Conservation (phyloP, 1,140 invertebrate species). For the Apis cerana region DNA sequence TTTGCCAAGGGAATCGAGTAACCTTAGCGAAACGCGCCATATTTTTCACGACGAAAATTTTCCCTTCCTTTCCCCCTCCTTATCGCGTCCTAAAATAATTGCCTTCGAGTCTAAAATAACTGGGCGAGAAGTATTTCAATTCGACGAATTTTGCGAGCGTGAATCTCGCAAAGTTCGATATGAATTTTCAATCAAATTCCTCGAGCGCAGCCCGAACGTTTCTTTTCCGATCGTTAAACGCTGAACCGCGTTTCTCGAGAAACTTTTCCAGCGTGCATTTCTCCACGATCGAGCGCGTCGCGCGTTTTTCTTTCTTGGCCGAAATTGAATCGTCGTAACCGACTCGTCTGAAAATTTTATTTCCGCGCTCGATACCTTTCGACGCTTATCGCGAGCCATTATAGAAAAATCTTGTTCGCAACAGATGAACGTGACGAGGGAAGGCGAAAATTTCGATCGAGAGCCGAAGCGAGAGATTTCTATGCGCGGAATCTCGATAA, state of each 20-base stretch:
- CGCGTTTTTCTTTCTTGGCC: too few species aligned
- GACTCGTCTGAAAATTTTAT: too few species aligned
- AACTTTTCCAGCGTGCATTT: too few species aligned
- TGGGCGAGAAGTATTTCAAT: background rate
- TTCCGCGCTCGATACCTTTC: too few species aligned
- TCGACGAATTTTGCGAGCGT: background rate
- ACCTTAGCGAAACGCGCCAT: background rate
- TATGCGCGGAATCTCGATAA: conserved; percentile 11
- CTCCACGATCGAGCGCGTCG: too few species aligned
- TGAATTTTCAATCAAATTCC: background rate
- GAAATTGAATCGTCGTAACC: background rate
- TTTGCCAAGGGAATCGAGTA: conserved; percentile 3
- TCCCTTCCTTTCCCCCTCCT: background rate
- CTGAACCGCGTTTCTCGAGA: too few species aligned
- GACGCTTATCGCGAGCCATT: too few species aligned
- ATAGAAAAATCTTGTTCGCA: too few species aligned
- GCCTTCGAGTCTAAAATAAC: background rate
- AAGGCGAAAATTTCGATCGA: too few species aligned
- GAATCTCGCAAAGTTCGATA: background rate
- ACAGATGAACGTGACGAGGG: too few species aligned
- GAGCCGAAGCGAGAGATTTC: background rate
- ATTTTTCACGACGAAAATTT: background rate
- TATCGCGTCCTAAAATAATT: too few species aligned
- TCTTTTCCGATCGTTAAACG: background rate
- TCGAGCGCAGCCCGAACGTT: background rate